A percentile compares a stretch with the other conserved stretches of the same genome.
phyloP scores from a whole-genome alignment of 1,140 invertebrate genomes.

The Hylaeus volcanicus region DNA sequence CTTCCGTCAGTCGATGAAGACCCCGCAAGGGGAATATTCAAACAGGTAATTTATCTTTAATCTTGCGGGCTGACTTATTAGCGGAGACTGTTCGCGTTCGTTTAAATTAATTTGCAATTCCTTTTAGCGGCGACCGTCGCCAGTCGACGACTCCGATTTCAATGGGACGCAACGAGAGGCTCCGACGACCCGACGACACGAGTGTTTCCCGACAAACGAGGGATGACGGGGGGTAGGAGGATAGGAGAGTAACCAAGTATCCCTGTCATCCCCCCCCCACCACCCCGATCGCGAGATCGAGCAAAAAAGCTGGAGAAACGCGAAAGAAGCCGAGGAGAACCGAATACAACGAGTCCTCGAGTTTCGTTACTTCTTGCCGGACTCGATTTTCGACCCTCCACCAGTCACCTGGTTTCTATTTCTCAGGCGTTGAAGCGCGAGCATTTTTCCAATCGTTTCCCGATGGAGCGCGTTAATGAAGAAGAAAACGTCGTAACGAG shows the following conservation, averaged over 20 bases:
- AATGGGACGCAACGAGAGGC: no score
- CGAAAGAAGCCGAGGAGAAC: background rate
- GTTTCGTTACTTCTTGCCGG: background rate
- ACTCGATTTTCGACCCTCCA: no score
- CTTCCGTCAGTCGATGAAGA: no score
- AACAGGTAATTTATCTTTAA: no score
- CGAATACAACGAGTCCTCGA: slow-evolving; percentile 43
- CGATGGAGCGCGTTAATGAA: slow-evolving; percentile 3
- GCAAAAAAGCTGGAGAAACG: background rate
- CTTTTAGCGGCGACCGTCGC: background rate
- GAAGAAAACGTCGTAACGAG: slow-evolving; percentile 27
- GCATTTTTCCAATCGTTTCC: slow-evolving; percentile 34
- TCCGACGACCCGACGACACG: background rate
- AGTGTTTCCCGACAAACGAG: background rate
- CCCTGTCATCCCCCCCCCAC: background rate
- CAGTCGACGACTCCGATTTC: background rate
- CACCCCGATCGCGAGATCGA: background rate
- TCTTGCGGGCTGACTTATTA: no score
- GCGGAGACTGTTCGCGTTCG: background rate
- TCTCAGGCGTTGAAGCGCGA: background rate
- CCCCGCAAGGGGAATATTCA: no score
- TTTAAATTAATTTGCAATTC: slow-evolving; percentile 6
- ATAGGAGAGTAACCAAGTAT: background rate
- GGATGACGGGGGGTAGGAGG: background rate
- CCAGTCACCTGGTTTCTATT: no score